Base-by-base conservation (phyloP, 2,113 vertebrate species). In the Trachemys scripta region DNA sequence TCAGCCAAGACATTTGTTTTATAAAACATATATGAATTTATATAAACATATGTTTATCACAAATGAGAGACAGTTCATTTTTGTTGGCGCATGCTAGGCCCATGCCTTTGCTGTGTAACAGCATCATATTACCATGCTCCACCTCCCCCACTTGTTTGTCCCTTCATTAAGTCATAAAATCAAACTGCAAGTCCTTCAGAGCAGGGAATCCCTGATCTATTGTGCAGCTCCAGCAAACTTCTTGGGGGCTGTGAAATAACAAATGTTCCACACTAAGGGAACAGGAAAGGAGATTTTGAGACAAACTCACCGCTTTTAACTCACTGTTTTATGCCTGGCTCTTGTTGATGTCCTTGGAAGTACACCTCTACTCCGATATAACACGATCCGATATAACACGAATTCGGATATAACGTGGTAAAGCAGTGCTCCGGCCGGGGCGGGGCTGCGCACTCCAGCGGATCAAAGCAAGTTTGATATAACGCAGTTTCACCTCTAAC, bases 41-140 rank as follows among this genome's bases (percentile, higher is more conserved):
- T 49, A 86, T 82, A 50, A 82, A 50, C 16, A 56, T 95, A 94
- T 14, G 4, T 22, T 38, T 13, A 76, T 76, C 1, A 51, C 94
- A n/a, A 81, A 95, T 83, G 72, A 83, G 82, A 24, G 0, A 2
- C 27, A 65, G 47, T 87, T 93, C 84, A 84, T 91, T 75, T 81
- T 59, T 53, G 29, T 79, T 96, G 50, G 90, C 94, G 90, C 94
- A 96, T 97, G 93, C 62, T 53, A 96, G 96, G 93, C 89, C 80
- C n/a, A 42, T 45, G 5, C 38, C 24, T 1, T 1, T 86, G 22
- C 78, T 78, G 35, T 56, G 62, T 91, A 45, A 76, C 10, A 76
- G 11, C 72, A 76, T 76, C 38, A 75, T 65, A 11, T 45, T 45
- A 35, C 90, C 93, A 85, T 91, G 78, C 53, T 87, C 22, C 42